Evolutionary conservation across 2,113 vertebrate species (phyloP), one percentile per base, ranked within the genome.

Genomic region (Sula dactylatra): DNA sequence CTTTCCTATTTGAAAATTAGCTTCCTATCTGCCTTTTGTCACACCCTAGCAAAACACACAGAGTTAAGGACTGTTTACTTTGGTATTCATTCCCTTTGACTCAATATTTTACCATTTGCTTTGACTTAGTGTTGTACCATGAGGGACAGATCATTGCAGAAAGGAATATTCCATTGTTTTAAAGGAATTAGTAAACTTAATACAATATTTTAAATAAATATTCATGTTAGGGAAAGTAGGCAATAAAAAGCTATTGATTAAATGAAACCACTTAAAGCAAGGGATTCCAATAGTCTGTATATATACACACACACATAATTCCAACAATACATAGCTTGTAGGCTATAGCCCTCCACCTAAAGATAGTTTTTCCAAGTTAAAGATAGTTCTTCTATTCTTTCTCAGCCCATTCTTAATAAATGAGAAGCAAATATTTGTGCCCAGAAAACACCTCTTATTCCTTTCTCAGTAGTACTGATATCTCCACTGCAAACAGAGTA

Each of bases 11-110:
- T 95, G 70, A 72, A 93, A 80, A 91, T 66, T n/a, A 79, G 66
- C 77, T 38, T 85, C 66, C 86, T 96, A 89, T 94, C 83, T 91
- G n/a, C 66, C 22, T 76, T 95, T 76, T 93, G 91, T 93, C 87
- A 90, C 89, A 21, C 24, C 93, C 67, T 47, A 89, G 55, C 8
- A 95, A 92, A 97, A 92, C 10, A 94, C 84, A 93, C 78, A 91
- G 40, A 94, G 84, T 70, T 89, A 93, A 96, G 83, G 70, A 73
- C 49, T 95, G 81, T 94, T 96, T 97, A 76, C 66, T 40, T 82
- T 78, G 2, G 4, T 80, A 72, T 62, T 86, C 79, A 58, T 55
- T 91, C 62, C 81, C 19, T 91, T 82, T 91, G 62, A 79, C 80
- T 96, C 56, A 89, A 17, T 79, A 74, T 90, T 86, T 92, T 82